These are phyloP conservation scores for Xenopus tropicalis DNA, from an alignment of 2,113 vertebrate species.

Conservation along the genomic window DNA sequence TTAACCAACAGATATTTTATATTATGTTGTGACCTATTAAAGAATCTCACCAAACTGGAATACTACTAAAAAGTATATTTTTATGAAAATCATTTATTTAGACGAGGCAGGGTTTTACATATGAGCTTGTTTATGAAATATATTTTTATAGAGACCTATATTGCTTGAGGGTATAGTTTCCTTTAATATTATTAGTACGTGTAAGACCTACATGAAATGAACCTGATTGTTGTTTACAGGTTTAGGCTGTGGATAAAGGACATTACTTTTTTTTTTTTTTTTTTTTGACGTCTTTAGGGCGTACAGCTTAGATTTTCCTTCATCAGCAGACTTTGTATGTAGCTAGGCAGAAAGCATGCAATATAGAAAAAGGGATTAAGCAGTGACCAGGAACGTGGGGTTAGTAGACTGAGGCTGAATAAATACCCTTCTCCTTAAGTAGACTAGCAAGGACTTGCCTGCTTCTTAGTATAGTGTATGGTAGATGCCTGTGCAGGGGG, in stretches of 20 bases:
- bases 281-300: background rate
- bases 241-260: too few species aligned
- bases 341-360: background rate
- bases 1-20: too few species aligned
- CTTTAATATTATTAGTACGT: too few species aligned
- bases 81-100: too few species aligned
- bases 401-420: conserved; percentile 18
- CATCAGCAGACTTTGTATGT: background rate
- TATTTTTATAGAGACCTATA: too few species aligned
- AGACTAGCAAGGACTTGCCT: conserved; percentile 29
- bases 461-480: conserved; percentile 2
- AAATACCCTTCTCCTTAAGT: conserved; percentile 14
- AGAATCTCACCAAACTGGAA: too few species aligned
- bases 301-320: background rate
- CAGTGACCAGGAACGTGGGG: conserved; percentile 3
- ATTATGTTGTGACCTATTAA: too few species aligned
- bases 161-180: too few species aligned
- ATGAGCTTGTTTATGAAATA: too few species aligned
- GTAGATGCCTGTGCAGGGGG: background rate
- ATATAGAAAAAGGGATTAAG: background rate
- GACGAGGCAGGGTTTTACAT: too few species aligned
- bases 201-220: too few species aligned
- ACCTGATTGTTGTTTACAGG: background rate
- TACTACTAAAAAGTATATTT: too few species aligned
- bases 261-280: background rate